Conservation (phyloP, 2,888 invertebrate species). For the Drosophila koepferae region DNA sequence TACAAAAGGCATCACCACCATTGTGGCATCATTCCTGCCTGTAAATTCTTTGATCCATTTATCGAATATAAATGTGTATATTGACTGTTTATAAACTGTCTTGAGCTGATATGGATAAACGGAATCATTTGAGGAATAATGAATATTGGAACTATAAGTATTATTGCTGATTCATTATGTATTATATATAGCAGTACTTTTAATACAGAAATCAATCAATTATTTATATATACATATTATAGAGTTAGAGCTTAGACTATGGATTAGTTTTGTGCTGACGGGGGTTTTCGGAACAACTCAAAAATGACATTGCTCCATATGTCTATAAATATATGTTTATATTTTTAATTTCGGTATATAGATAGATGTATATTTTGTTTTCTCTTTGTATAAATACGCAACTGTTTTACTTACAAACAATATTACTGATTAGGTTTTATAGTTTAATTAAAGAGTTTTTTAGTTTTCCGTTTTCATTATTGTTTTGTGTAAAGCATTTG, state of each 20-base stretch:
- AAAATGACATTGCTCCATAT: conserved; percentile 16
- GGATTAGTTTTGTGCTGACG: neutral
- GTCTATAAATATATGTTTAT: conserved; percentile 45
- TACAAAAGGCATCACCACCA: no score
- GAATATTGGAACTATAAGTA: neutral
- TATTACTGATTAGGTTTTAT: conserved; percentile 56
- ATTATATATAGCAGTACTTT: neutral
- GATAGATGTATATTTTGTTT: conserved; percentile 30
- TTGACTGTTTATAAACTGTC: no score
- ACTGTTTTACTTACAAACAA: conserved; percentile 67
- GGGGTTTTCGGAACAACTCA: neutral
- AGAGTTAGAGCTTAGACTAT: neutral
- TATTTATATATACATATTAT: neutral
- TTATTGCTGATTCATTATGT: neutral
- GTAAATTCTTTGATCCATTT: no score
- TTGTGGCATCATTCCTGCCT: no score
- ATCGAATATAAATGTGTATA: no score
- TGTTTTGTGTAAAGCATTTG: conserved; percentile 65
- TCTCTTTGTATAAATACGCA: conserved; percentile 51
- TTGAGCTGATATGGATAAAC: neutral
- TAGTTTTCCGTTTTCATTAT: conserved; percentile 19
- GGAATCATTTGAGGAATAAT: neutral
- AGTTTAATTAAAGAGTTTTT: conserved; percentile 47
- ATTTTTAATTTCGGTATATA: conserved; percentile 55
- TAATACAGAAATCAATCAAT: neutral